Base-by-base conservation (phyloP, 2,888 invertebrate genomes). In the Acanthacorydalis orientalis region DNA sequence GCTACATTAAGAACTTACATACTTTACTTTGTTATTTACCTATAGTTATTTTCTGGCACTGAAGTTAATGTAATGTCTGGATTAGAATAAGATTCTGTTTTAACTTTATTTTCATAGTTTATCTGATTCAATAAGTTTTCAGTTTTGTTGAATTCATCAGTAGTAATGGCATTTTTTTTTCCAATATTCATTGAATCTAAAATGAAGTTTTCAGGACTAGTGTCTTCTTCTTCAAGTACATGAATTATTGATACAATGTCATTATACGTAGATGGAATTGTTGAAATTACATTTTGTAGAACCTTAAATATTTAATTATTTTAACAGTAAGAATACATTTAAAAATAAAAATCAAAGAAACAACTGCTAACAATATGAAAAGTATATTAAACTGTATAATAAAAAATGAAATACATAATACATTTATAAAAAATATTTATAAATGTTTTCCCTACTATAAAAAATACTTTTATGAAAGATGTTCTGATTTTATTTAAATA, bases 161-260 rank as follows among this genome's bases (percentile, higher is more conserved):
- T 6, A 23, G 23, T 23, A 6, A 6, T 23, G 2, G 23, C 2
- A 23, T 4, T 23, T 4, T 23, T 23, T 23, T 23, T 23, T 23
- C 23, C 23, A 23, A 23, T 23, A 23, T 23, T 23, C 23, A 23
- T 6, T 12, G n/a, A 8, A 41, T 41, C 41, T 31, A 41, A 11
- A 4, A 11, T 41, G 16, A 15, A 2, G 2, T 23, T 16, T 11
- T 7, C 7, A 16, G 41, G 11, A 53, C 63, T 64, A 51, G 62
- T 60, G 53, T 68, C 67, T 56, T 68, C 68, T 48, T 62, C 61
- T 56, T 69, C 69, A 32, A 70, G 54, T 46, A 64, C 66, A 56
- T 68, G 63, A 9, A 70, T 55, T 51, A 70, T 68, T 3, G 63
- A 62, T 9, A 64, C 62, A 40, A 70, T 65, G 53, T 70, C 70